Percentiles rank a stretch among this genome's conserved stretches.
Evolutionary conservation across 2,888 invertebrate genomes (phyloP).

Genomic region (Drosophila fulvimacula): DNA sequence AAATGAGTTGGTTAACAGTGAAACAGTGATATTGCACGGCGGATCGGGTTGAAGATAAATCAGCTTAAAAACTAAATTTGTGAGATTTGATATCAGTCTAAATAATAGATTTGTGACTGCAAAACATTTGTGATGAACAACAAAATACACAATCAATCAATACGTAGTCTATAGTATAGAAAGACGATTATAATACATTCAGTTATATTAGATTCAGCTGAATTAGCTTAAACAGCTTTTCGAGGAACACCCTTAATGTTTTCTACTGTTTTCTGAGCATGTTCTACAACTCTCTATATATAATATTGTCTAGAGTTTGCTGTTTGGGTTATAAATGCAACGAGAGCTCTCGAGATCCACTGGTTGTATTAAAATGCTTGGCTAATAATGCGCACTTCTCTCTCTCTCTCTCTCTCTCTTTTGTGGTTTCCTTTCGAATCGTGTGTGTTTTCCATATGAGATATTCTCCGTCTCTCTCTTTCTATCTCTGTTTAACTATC

Average conservation of each 20-base stretch:
- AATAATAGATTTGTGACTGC: constrained; percentile 4
- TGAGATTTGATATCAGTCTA: constrained; percentile 10
- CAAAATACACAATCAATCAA: neutral
- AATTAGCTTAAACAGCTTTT: neutral
- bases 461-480: constrained; percentile 11
- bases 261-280: constrained; percentile 4
- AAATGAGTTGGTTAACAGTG: too few relatives aligned
- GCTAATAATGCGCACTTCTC: constrained; percentile 5
- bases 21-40: constrained; percentile 5
- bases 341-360: constrained; percentile 32
- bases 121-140: neutral
- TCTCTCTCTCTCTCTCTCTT: constrained; percentile 1
- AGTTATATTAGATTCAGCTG: neutral
- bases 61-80: neutral
- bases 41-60: neutral
- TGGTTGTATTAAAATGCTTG: constrained; percentile 12
- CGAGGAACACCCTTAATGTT: neutral
- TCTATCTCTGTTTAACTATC: constrained; percentile 36
- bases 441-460: constrained; percentile 16
- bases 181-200: neutral
- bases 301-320: neutral
- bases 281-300: neutral
- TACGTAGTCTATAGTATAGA: neutral
- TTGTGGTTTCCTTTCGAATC: constrained; percentile 46
- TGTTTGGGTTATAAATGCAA: constrained; percentile 22